Percentiles rank a stretch among this genome's conserved stretches.
These are phyloP conservation scores for Lucilia cuprina DNA, from an alignment of 1,140 invertebrate genomes.

Conservation along the genomic window DNA sequence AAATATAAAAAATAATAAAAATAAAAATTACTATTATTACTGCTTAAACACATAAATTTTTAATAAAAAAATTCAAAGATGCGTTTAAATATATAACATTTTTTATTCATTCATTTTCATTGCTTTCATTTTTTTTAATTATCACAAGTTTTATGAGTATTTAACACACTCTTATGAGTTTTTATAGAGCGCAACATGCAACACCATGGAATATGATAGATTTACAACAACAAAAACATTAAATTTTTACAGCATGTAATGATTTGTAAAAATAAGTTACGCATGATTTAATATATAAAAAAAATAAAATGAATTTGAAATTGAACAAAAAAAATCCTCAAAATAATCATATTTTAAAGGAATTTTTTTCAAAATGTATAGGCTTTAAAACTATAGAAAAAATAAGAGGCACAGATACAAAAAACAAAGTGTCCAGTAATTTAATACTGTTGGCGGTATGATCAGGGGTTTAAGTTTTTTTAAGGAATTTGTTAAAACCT, in stretches of 20 bases:
- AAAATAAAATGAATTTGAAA: background rate
- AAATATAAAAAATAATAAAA: too few species aligned
- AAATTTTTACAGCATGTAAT: conserved; percentile 15
- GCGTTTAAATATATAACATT: too few species aligned
- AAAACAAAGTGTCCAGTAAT: background rate
- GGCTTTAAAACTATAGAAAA: too few species aligned
- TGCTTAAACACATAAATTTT: too few species aligned
- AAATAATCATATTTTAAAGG: background rate
- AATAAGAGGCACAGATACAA: too few species aligned
- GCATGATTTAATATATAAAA: conserved; percentile 13
- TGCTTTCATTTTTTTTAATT: background rate
- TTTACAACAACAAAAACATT: background rate
- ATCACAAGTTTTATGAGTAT: conserved; percentile 18
- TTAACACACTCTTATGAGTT: conserved; percentile 30
- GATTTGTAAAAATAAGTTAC: conserved; percentile 23
- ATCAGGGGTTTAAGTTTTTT: background rate
- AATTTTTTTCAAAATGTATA: background rate
- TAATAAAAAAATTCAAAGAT: too few species aligned
- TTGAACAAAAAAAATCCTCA: background rate
- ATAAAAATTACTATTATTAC: too few species aligned
- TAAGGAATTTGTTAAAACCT: background rate
- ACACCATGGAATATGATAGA: background rate
- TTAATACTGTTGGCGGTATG: conserved; percentile 21
- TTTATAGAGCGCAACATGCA: conserved; percentile 31
- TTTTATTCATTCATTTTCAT: too few species aligned